Evolutionary conservation across 1,140 invertebrate species (phyloP), one percentile per base, ranked within the genome.

Genomic region (Trachymyrmex cornetzi): DNA sequence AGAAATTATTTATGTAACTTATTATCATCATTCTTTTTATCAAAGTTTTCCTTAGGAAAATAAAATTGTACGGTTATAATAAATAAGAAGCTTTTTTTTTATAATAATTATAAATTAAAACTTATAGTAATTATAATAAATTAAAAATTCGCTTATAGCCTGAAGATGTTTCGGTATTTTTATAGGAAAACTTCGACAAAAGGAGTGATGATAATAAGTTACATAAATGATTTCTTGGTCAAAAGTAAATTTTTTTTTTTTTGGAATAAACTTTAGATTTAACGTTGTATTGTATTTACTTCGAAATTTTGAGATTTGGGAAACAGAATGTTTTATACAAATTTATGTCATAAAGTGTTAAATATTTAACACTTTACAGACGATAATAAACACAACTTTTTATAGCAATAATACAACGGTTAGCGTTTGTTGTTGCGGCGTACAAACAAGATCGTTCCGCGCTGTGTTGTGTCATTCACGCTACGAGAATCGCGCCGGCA

Each of bases 381-480:
- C 1, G n/a, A 11, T 66, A 38, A 67, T 67, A 67, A 67, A 1
- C 9, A 22, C 11, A 67, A 67, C 34, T n/a, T 67, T 67, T 66
- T 44, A 44, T 14, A n/a, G 12, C 5, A 5, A 44, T 44, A 67
- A 67, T 44, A 7, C 5, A 66, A 30, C 27, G 30, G 11, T 6
- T 22, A 5, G 11, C 38, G 64, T 22, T 67, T 67, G 34, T 44
- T 67, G 7, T 66, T 67, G 44, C n/a, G 5, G 34, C 6, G 64
- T 5, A 1, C 7, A 67, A 67, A 44, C 64, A 44, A 67, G n/a
- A 11, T 34, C 34, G 30, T 34, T 38, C 19, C 34, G 34, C 7
- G n/a, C n/a, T 11, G n/a, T 67, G 34, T 66, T 66, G 30, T 67
- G 30, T 67, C n/a, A 67, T 67, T 67, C 30, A n/a, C 12, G 34